Conservation (phyloP, 2,888 invertebrate species). For the Ochropleura plecta region DNA sequence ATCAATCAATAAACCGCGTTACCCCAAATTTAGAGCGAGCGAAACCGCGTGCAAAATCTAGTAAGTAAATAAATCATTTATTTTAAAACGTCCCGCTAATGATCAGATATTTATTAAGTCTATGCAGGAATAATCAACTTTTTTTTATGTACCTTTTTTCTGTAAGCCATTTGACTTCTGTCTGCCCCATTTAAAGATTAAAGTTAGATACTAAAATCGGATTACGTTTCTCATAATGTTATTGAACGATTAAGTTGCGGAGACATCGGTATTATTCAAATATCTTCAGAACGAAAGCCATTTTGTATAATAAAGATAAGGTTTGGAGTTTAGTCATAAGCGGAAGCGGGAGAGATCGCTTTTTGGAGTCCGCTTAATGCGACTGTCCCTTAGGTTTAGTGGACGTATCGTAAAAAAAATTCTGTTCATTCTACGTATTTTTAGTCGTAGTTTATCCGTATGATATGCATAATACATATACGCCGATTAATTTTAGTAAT, state of each 20-base stretch:
- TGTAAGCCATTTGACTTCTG: neutral
- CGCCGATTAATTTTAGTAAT: too few species aligned
- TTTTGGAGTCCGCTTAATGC: neutral
- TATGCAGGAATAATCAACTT: neutral
- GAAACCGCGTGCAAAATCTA: too few species aligned
- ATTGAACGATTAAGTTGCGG: constrained; percentile 68
- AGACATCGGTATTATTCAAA: constrained; percentile 74
- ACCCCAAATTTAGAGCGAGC: too few species aligned
- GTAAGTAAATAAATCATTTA: too few species aligned
- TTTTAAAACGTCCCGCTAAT: neutral
- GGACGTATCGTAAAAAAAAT: too few species aligned
- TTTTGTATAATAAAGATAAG: constrained; percentile 53
- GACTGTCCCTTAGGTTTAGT: neutral
- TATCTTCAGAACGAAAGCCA: constrained; percentile 49
- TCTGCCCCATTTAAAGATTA: constrained; percentile 1
- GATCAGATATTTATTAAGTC: neutral
- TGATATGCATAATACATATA: too few species aligned
- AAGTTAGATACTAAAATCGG: constrained; percentile 43
- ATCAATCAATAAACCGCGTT: too few species aligned
- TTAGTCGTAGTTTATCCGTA: too few species aligned
- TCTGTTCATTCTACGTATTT: too few species aligned
- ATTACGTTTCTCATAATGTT: constrained; percentile 69
- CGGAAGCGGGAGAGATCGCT: constrained; percentile 14
- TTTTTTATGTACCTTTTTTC: neutral
- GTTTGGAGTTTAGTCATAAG: constrained; percentile 1